Conservation (phyloP, 1,140 invertebrate genomes). For the Alviniconcha marisindica region DNA sequence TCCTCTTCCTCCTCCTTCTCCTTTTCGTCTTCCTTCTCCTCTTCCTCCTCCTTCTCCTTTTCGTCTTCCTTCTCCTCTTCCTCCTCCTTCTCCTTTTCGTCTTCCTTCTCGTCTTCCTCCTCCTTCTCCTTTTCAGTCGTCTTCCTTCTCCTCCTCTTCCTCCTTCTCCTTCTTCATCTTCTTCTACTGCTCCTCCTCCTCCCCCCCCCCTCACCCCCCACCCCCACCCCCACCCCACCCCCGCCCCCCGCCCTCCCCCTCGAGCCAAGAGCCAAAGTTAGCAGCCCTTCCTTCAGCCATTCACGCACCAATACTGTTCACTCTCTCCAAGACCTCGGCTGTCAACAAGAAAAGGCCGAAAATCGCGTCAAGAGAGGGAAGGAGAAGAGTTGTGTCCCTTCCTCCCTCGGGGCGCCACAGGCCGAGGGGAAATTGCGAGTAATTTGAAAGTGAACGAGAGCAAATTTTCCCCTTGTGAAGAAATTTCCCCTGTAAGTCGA, state of each 20-base stretch:
- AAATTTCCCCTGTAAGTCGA: slow-evolving; percentile 47
- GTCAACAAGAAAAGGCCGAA: slow-evolving; percentile 32
- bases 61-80: no score
- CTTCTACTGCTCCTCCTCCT: not conserved
- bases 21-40: no score
- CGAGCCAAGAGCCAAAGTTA: no score
- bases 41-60: no score
- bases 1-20: no score
- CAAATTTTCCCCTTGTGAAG: slow-evolving; percentile 50
- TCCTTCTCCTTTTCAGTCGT: no score
- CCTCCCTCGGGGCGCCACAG: slow-evolving; percentile 20
- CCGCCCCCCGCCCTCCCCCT: not conserved
- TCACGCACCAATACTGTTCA: not conserved
- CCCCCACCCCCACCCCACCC: not conserved
- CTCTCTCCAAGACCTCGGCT: not conserved
- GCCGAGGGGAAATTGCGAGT: slow-evolving; percentile 44
- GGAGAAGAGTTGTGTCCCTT: slow-evolving; percentile 28
- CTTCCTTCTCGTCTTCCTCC: no score
- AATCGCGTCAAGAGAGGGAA: slow-evolving; percentile 36
- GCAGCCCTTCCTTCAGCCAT: no score
- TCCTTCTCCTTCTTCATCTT: not conserved
- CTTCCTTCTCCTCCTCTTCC: no score
- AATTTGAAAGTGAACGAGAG: slow-evolving; percentile 46
- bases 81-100: no score
- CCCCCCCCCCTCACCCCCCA: not conserved